Base-by-base conservation (phyloP, 2,113 vertebrate species). In the Ibidorhyncha struthersii region DNA sequence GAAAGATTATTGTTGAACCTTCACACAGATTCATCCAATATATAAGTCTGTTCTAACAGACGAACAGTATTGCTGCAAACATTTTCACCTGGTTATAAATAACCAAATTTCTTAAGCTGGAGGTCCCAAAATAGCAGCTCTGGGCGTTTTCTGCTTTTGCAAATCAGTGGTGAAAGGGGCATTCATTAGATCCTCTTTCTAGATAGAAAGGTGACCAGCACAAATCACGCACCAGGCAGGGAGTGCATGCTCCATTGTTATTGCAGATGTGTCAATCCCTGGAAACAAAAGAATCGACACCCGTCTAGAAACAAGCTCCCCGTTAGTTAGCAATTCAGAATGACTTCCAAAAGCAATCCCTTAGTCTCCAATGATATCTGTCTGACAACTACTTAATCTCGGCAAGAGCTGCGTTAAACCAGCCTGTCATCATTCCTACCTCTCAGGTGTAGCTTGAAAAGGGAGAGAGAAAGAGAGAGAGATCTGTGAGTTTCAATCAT, bases 351-450 rank as follows among this genome's bases (percentile, higher is more conserved):
- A 98, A 98, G 97, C 97, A 98, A 97, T 97, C 97, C 97, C 96
- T 98, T 96, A 95, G 96, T 97, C 97, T 98, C 98, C 98, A 93
- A 91, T 96, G 98, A 98, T 98, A 98, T 97, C 97, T 98, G 96
- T 97, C 98, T 98, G 98, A 98, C 98, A 98, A 98, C 96, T 98
- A 98, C 98, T 98, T 98, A 98, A 98, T 98, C 98, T 98, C 91
- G 89, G 96, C 97, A 98, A 98, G 96, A 98, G 97, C 97, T 97
- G 96, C 84, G 97, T 98, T 98, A 98, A 98, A 98, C 97, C 97
- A 98, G 95, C 97, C 98, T 98, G 98, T 98, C 98, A 98, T 98
- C 97, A 89, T 87, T 82, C 36, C 96, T 89, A 38, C 93, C 62
- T 91, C 96, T 97, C 94, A 96, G 90, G 87, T 93, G 96, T 96